Conservation (phyloP, 2,888 invertebrate genomes). For the Protophormia terraenovae region DNA sequence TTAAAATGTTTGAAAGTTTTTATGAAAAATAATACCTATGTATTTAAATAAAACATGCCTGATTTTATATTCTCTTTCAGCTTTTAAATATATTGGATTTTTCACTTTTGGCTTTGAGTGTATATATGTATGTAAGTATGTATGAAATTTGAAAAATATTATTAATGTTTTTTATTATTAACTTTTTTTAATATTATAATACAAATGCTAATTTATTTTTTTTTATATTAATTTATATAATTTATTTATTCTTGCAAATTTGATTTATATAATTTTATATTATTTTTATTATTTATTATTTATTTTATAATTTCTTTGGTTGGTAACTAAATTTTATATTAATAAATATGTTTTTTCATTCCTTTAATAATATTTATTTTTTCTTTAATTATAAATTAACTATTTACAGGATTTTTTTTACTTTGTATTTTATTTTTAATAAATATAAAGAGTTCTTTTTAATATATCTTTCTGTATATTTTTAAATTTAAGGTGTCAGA, state of each 20-base stretch:
- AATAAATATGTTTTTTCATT: slow-evolving; percentile 50
- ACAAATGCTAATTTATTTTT: slow-evolving; percentile 53
- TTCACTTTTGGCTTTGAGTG: neutral
- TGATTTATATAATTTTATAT: slow-evolving; percentile 40
- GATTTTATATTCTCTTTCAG: neutral
- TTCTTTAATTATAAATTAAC: slow-evolving; percentile 53
- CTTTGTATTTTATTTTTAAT: slow-evolving; percentile 24
- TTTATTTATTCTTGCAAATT: slow-evolving; percentile 54
- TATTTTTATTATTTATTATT: slow-evolving; percentile 15
- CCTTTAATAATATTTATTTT: slow-evolving; percentile 49
- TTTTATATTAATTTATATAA: neutral
- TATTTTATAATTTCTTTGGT: slow-evolving; percentile 35
- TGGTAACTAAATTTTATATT: slow-evolving; percentile 51
- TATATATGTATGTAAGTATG: slow-evolving; percentile 8
- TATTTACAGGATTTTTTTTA: slow-evolving; percentile 61
- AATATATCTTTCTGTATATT: slow-evolving; percentile 26
- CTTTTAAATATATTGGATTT: neutral
- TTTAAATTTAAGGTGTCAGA: slow-evolving; percentile 54
- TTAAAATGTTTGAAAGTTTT: too few relatives aligned
- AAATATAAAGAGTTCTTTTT: slow-evolving; percentile 54
- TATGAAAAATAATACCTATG: too few relatives aligned
- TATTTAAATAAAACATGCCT: neutral
- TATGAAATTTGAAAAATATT: slow-evolving; percentile 51
- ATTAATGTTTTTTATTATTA: slow-evolving; percentile 8
- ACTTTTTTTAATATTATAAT: slow-evolving; percentile 38